These are phyloP conservation scores for Ailuropoda melanoleuca DNA, from an alignment of 2,113 vertebrate genomes.

Conservation along the genomic window DNA sequence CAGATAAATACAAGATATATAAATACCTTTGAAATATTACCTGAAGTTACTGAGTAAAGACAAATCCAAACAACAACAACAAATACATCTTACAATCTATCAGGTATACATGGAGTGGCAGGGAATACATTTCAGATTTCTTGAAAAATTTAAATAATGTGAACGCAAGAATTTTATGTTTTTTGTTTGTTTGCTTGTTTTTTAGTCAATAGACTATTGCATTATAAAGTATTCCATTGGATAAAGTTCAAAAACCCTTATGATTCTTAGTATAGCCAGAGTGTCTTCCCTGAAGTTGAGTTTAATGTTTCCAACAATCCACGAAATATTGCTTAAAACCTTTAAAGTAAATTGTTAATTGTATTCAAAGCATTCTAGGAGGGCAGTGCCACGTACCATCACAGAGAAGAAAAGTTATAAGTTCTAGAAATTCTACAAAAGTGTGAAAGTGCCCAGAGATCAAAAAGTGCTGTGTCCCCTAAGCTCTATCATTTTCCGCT, in stretches of 20 bases:
- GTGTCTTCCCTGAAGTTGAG: background rate
- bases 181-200: background rate
- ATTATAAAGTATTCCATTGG: background rate
- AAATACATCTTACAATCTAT: background rate
- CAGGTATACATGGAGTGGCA: background rate
- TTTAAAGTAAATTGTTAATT: constrained; percentile 30
- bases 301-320: background rate
- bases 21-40: background rate
- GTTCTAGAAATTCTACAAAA: background rate
- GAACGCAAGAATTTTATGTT: background rate
- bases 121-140: background rate
- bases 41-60: constrained; percentile 15
- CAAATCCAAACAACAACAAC: background rate
- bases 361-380: background rate
- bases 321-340: background rate
- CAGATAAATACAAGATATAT: background rate
- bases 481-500: background rate
- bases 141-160: background rate
- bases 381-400: background rate
- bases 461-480: background rate
- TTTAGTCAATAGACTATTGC: background rate
- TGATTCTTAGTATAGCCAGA: background rate
- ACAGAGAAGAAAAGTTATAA: background rate
- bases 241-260: background rate
- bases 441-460: background rate